Base-by-base conservation (phyloP, 2,113 vertebrate genomes). In the Acanthisitta chloris region DNA sequence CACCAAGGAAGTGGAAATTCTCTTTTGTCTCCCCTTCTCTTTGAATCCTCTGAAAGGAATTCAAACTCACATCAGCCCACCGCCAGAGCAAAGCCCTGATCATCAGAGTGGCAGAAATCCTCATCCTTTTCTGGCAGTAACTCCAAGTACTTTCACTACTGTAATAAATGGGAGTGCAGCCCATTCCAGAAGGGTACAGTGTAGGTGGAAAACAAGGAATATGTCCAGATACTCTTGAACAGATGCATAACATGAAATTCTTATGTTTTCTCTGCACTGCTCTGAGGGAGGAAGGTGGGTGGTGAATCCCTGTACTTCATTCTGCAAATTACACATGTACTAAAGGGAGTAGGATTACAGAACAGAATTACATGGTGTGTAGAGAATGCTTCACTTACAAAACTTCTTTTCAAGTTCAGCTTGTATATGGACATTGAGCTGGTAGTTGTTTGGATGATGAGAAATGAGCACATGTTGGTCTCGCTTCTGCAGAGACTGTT, bases 221-320 rank as follows among this genome's bases (percentile, higher is more conserved):
- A 19, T 57, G 43, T 86, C 91, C 88, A 92, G 79, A 69, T 81
- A 81, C 17, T 81, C 55, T 93, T 86, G 78, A 95, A 71, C 64
- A 94, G 64, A 81, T 71, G 43, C 77, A 48, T 71, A 86, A 62
- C 67, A 91, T 78, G 55, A 81, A 86, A 78, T 17, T 13, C 46
- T 86, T 92, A 4, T 88, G n/a, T 95, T 94, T 92, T 34, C 31
- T 82, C 54, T 88, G 64, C 23, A 19, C 71, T 81, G 26, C 46
- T 93, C 19, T 77, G 80, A 78, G 86, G 85, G 90, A 95, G 83
- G 80, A 73, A 89, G n/a, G 88, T 97, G 80, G 74, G 94, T 81
- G 85, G 71, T 90, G 67, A 81, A 88, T 88, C 88, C 49, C 64
- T 81, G 58, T 86, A 62, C 43, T 94, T 94, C 36, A 17, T 88